A percentile compares a stretch with the other conserved stretches of the same genome.
These are phyloP conservation scores for Masticophis lateralis DNA, from an alignment of 2,797 vertebrate species.

Conservation along the genomic window DNA sequence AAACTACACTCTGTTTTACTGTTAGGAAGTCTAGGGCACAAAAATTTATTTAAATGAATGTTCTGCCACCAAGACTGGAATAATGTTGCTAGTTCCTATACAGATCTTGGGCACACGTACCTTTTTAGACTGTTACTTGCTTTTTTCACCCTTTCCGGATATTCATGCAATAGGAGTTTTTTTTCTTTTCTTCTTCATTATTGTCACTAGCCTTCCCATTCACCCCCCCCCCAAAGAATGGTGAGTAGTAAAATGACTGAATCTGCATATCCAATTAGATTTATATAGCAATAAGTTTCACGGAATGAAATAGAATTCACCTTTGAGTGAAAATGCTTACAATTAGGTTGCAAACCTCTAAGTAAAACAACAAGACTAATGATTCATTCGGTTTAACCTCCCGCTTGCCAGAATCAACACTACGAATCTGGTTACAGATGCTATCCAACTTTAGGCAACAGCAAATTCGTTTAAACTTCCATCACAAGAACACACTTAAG, in stretches of 20 bases:
- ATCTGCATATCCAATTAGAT: not conserved
- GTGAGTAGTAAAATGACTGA: not conserved
- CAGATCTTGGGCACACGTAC: not conserved
- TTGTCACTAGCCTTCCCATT: not conserved
- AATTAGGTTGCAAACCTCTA: not conserved
- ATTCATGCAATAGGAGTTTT: not conserved
- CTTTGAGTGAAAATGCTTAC: not conserved
- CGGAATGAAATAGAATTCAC: not conserved
- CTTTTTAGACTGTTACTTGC: not conserved
- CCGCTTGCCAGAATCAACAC: not conserved
- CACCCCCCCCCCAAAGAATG: not conserved
- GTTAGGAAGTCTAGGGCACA: slow-evolving; percentile 5
- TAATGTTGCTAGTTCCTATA: not conserved
- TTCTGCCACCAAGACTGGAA: not conserved
- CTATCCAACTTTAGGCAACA: not conserved
- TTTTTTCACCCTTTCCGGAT: not conserved
- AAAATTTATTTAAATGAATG: not conserved
- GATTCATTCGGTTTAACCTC: not conserved
- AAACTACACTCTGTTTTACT: not conserved
- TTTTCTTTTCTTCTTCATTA: not conserved
- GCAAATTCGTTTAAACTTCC: not conserved
- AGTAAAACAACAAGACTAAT: not conserved
- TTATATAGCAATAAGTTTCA: not conserved
- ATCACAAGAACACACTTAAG: not conserved
- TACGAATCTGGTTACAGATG: not conserved